These are phyloP conservation scores for Prosopocoilus inquinatus DNA, from an alignment of 2,888 invertebrate genomes.

Conservation along the genomic window DNA sequence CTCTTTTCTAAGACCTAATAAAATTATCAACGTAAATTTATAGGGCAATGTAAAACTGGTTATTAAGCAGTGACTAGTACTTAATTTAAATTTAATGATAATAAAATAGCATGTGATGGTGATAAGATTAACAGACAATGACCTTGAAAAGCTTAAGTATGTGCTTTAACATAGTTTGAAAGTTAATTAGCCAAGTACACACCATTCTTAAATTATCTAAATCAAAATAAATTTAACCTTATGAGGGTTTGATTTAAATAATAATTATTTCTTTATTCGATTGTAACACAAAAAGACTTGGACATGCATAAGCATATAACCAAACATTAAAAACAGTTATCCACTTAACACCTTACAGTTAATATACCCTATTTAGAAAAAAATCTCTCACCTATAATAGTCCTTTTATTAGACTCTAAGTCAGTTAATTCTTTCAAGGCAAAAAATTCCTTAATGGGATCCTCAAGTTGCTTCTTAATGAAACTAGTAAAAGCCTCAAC, in stretches of 20 bases:
- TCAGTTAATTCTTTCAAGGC: constrained; percentile 69
- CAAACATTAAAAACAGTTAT: background rate
- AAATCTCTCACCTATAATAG: constrained; percentile 68
- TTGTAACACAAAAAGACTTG: too few species aligned
- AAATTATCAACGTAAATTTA: too few species aligned
- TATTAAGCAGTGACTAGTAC: too few species aligned
- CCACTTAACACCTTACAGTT: background rate
- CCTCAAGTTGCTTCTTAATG: constrained; percentile 83
- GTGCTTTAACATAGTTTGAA: background rate
- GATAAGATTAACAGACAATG: too few species aligned
- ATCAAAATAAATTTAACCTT: background rate
- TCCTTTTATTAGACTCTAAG: constrained; percentile 76
- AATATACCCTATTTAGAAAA: background rate
- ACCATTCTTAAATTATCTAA: background rate
- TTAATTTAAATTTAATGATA: too few species aligned
- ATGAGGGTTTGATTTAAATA: too few species aligned
- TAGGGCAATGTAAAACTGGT: too few species aligned
- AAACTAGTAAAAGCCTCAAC: constrained; percentile 87
- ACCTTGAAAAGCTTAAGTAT: background rate
- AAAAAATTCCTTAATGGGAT: constrained; percentile 78
- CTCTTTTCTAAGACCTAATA: too few species aligned
- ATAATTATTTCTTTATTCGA: too few species aligned
- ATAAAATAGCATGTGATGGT: too few species aligned
- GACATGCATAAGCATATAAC: too few species aligned
- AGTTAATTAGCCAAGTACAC: background rate